These are phyloP conservation scores for Drosophila planitibia DNA, from an alignment of 2,888 invertebrate genomes.

Conservation along the genomic window DNA sequence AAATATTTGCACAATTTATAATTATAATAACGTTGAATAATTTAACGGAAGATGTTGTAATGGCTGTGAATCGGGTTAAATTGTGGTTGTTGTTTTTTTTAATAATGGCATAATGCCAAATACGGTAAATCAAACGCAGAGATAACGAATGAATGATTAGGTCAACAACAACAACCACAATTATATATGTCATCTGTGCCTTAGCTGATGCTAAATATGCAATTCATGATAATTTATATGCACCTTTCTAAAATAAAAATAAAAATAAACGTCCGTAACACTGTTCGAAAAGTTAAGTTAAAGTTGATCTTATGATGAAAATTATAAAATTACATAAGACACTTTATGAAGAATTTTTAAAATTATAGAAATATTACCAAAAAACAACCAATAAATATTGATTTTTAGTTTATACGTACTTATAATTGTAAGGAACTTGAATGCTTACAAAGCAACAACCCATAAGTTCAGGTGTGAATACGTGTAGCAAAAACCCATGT, in stretches of 20 bases:
- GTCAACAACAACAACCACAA: slow-evolving; percentile 18
- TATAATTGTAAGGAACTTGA: background rate
- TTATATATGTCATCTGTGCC: slow-evolving; percentile 13
- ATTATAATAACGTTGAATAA: slow-evolving; percentile 47
- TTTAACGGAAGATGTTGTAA: slow-evolving; percentile 53
- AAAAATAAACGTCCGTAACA: slow-evolving; percentile 1
- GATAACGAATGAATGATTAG: slow-evolving; percentile 45
- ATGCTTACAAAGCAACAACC: slow-evolving; percentile 3
- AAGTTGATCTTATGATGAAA: background rate
- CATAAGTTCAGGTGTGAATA: slow-evolving; percentile 62
- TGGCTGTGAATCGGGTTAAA: slow-evolving; percentile 52
- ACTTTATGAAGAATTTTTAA: background rate
- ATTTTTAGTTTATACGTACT: background rate
- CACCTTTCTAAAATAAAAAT: slow-evolving; percentile 38
- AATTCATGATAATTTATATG: slow-evolving; percentile 21
- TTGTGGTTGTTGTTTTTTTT: slow-evolving; percentile 17
- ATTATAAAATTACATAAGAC: background rate
- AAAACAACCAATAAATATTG: slow-evolving; percentile 1
- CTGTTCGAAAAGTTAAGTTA: slow-evolving; percentile 8
- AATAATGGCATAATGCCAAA: slow-evolving; percentile 35
- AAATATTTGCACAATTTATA: slow-evolving; percentile 54
- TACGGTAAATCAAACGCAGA: slow-evolving; percentile 43
- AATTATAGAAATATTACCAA: background rate
- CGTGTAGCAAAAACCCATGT: slow-evolving; percentile 54
- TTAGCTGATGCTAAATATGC: slow-evolving; percentile 15